Conservation (phyloP, 30 jellyfish, hydroid and myxozoan species). For the Euphysa ruthae region DNA sequence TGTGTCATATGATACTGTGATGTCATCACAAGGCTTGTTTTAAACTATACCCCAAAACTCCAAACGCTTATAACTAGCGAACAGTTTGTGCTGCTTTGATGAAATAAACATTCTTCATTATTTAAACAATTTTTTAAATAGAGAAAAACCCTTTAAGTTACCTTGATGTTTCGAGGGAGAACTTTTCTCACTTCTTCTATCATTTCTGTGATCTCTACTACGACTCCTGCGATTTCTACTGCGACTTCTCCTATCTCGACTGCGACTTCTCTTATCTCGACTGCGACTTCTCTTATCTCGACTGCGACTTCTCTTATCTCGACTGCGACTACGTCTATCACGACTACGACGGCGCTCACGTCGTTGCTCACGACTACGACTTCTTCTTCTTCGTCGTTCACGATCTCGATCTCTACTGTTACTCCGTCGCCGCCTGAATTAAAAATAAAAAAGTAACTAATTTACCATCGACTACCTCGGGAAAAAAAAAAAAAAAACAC, state of each 20-base stretch:
- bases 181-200: not conserved
- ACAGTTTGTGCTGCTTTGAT: too few relatives aligned
- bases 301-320: slow-evolving; percentile 19
- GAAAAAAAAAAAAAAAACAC: not conserved
- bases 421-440: slow-evolving; percentile 21
- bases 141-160: too few relatives aligned
- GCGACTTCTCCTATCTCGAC: too few relatives aligned
- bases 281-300: slow-evolving; percentile 25
- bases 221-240: slow-evolving; percentile 1
- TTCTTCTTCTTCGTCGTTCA: slow-evolving; percentile 22
- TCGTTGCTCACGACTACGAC: slow-evolving; percentile 32
- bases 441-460: not conserved
- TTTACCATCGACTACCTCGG: not conserved
- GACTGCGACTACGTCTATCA: slow-evolving; percentile 7
- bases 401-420: slow-evolving; percentile 44
- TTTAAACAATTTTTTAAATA: too few relatives aligned
- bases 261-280: not conserved
- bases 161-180: too few relatives aligned
- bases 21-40: too few relatives aligned
- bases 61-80: too few relatives aligned
- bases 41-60: too few relatives aligned
- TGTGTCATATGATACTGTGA: too few relatives aligned
- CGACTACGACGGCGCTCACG: slow-evolving; percentile 30
- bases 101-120: too few relatives aligned
- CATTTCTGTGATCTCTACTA: not conserved